Base-by-base conservation (phyloP, 2,888 invertebrate genomes). In the Pyrochroa serraticornis region DNA sequence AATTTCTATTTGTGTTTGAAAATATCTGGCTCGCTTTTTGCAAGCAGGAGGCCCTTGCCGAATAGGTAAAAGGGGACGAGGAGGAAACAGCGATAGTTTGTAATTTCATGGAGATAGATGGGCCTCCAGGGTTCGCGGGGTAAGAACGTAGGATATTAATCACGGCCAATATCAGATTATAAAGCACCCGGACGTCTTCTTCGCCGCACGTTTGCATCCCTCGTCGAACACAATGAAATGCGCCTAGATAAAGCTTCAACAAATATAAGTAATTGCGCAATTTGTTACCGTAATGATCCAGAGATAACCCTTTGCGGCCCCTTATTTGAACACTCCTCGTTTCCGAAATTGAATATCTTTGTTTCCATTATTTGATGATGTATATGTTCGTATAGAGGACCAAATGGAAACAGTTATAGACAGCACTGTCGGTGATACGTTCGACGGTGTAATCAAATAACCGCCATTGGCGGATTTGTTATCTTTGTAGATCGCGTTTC, bases 201-300 rank as follows among this genome's bases (percentile, higher is more conserved):
- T 53, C 53, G 46, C 31, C 49, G 31, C 38, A 41, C 49, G 41
- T 49, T 12, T 13, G 30, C 10, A 33, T 8, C 44, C 52, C n/a
- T 48, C 54, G 35, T 14, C 8, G 35, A 9, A 39, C 39, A 47
- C 54, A 42, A 47, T 42, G 44, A 36, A 50, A 35, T 50, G 35
- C 42, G 32, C 44, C 7, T 34, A 56, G 58, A 58, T 58, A 52
- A 58, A 47, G 47, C 52, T 32, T 53, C 52, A 37, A 48, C 52
- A 60, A 56, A 60, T 51, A 58, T 58, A 58, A 58, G 51, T 60
- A 60, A 60, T 60, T 56, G 51, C 44, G 37, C 49, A 60, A 60
- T 60, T 60, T 55, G 59, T 60, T 51, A 60, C 50, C 33, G 51
- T 60, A 60, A 60, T 55, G 43, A 56, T 56, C 43, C 37, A 60